Evolutionary conservation across 2,113 vertebrate species (phyloP).

Genomic region (Chlorodrepanis virens): DNA sequence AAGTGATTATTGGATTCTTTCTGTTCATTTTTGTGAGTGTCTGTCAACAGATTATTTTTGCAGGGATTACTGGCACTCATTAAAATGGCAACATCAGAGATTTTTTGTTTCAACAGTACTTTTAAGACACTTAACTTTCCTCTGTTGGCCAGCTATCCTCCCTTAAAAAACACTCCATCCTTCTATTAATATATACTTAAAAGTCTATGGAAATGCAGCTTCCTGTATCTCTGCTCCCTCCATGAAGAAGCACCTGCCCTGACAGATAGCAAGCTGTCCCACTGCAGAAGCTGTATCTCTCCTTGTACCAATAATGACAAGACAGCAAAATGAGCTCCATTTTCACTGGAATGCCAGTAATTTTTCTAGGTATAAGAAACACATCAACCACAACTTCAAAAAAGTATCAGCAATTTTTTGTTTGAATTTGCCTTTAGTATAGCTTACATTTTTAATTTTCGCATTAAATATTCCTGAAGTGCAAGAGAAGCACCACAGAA

Average conservation of each 20-base stretch:
- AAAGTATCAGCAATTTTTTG: not conserved
- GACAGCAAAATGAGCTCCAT: not conserved
- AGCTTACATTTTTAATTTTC: not conserved
- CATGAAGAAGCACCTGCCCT: not conserved
- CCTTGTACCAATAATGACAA: not conserved
- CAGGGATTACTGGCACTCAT: not conserved
- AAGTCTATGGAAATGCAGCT: not conserved
- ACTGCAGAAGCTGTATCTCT: not conserved
- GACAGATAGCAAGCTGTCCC: not conserved
- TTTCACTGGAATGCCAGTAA: not conserved
- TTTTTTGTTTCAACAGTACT: not conserved
- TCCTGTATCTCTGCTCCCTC: not conserved
- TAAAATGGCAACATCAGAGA: not conserved
- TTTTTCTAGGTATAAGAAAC: not conserved
- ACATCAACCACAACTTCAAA: not conserved
- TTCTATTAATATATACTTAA: not conserved
- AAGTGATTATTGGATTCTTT: not conserved
- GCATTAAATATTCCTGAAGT: not conserved
- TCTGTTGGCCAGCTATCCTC: not conserved
- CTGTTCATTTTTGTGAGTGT: not conserved
- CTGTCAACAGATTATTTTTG: constrained; percentile 35
- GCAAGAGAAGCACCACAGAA: not conserved
- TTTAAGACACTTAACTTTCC: not conserved
- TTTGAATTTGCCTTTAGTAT: not conserved
- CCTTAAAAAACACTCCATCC: not conserved